Percentiles rank a stretch among this genome's conserved stretches.
Evolutionary conservation across 2,888 invertebrate species (phyloP).

Genomic region (Xanthorhoe spadicearia): DNA sequence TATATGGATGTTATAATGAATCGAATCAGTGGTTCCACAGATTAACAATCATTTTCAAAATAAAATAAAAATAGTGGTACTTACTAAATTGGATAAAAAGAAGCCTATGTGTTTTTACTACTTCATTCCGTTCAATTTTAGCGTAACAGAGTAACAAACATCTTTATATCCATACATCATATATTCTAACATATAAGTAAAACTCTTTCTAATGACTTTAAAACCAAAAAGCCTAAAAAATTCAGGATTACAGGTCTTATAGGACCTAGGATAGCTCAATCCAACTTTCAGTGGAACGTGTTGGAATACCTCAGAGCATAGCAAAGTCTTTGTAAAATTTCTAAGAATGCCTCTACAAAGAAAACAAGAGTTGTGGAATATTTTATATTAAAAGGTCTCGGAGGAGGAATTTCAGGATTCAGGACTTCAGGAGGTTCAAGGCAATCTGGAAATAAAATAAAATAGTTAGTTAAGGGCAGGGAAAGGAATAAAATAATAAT

Average conservation of each 20-base stretch:
- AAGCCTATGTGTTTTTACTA: too few species aligned
- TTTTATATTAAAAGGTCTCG: constrained; percentile 25
- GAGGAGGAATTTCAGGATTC: constrained; percentile 24
- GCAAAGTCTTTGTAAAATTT: constrained; percentile 1
- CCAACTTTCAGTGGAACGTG: background rate
- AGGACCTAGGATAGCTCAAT: background rate
- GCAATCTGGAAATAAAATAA: constrained; percentile 22
- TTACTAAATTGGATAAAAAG: too few species aligned
- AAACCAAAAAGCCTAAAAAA: too few species aligned
- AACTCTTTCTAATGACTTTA: background rate
- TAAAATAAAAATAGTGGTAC: too few species aligned
- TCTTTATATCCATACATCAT: too few species aligned
- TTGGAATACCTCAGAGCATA: background rate
- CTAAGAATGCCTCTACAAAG: constrained; percentile 23
- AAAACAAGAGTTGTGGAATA: constrained; percentile 27
- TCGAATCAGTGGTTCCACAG: too few species aligned
- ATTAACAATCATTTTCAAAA: too few species aligned
- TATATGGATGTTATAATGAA: too few species aligned
- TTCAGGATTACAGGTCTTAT: too few species aligned
- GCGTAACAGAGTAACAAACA: too few species aligned
- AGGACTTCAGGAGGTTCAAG: constrained; percentile 18
- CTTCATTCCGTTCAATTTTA: too few species aligned
- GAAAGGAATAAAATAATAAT: background rate
- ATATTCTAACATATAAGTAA: too few species aligned
- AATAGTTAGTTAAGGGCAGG: background rate